phyloP scores from a whole-genome alignment of 2,888 invertebrate species.

The Sesamia inferens region DNA sequence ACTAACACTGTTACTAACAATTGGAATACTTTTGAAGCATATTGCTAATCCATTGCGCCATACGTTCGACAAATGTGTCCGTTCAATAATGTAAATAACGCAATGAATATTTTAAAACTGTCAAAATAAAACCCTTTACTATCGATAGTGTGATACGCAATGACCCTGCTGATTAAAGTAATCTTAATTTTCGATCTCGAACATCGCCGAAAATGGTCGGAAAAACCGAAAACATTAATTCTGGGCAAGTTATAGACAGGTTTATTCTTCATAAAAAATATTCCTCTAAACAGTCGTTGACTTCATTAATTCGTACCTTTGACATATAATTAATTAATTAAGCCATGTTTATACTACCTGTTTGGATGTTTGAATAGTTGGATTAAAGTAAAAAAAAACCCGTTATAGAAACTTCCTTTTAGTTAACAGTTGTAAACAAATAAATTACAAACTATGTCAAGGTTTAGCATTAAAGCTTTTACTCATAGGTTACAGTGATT shows the following conservation, averaged over 20 bases:
- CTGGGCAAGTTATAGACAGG: not conserved
- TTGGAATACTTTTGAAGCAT: too few species aligned
- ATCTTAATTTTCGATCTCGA: not conserved
- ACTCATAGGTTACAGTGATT: too few species aligned
- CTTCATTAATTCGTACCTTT: not conserved
- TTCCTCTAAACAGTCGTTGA: not conserved
- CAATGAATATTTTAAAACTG: too few species aligned
- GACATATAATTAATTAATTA: constrained; percentile 26
- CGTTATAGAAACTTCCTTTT: constrained; percentile 1
- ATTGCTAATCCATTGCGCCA: too few species aligned
- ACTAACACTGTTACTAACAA: too few species aligned
- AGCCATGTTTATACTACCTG: not conserved
- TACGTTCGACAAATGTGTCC: too few species aligned
- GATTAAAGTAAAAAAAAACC: not conserved
- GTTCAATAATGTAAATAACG: too few species aligned
- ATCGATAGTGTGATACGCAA: too few species aligned
- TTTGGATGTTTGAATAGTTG: not conserved
- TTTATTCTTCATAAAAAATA: not conserved
- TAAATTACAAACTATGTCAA: constrained; percentile 25
- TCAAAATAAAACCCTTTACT: too few species aligned
- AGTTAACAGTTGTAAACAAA: constrained; percentile 10
- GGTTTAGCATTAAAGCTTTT: constrained; percentile 1
- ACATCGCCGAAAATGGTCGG: not conserved
- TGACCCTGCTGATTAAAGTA: too few species aligned
- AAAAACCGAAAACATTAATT: not conserved